Evolutionary conservation across 2,888 invertebrate species (phyloP).

Genomic region (Tribolium freemani): DNA sequence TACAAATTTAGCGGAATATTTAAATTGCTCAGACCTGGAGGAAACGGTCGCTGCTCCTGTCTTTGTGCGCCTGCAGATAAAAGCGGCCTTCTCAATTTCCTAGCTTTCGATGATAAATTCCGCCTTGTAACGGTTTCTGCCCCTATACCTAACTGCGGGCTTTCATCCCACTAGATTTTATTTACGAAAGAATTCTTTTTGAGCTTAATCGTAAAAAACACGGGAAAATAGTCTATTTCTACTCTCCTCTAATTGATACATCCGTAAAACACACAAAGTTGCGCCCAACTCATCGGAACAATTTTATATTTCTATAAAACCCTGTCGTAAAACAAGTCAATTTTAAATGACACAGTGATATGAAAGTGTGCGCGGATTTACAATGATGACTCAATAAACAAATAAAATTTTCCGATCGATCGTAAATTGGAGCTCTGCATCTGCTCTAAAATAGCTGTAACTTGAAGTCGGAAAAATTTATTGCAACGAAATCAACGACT

Average conservation of each 20-base stretch:
- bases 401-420: conserved; percentile 15
- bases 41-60: conserved; percentile 12
- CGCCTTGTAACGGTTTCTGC: conserved; percentile 4
- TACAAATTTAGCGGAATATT: conserved; percentile 34
- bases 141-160: neutral
- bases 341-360: conserved; percentile 21
- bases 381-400: conserved; percentile 27
- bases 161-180: conserved; percentile 1
- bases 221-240: neutral
- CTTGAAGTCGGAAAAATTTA: conserved; percentile 3
- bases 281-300: neutral
- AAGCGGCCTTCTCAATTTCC: conserved; percentile 19
- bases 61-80: conserved; percentile 27
- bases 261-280: neutral
- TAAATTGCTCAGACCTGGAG: conserved; percentile 12
- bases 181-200: neutral
- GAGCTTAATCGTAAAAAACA: neutral
- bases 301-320: conserved; percentile 12
- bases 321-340: conserved; percentile 6
- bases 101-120: conserved; percentile 13
- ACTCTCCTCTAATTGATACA: neutral
- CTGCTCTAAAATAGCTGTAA: conserved; percentile 3
- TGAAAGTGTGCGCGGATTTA: conserved; percentile 11
- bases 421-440: conserved; percentile 10
- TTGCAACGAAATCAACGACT: neutral